Conservation (phyloP, 2,888 invertebrate species). For the Aquatica leii region DNA sequence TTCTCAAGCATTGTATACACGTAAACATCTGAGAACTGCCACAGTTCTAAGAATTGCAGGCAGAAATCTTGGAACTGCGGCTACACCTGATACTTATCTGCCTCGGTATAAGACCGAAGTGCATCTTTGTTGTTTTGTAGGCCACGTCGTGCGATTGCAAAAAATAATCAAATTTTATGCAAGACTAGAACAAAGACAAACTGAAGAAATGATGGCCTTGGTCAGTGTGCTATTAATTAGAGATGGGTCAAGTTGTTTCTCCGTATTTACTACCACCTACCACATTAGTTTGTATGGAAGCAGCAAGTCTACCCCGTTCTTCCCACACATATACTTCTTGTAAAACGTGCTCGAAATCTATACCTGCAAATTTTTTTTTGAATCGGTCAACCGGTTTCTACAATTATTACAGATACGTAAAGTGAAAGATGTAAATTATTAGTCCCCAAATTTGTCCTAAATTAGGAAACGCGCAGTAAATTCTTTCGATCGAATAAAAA, state of each 20-base stretch:
- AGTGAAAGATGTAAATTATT: not conserved
- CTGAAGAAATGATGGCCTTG: slow-evolving; percentile 7
- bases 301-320: slow-evolving; percentile 45
- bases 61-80: slow-evolving; percentile 53
- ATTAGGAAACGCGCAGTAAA: not conserved
- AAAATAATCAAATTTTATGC: not conserved
- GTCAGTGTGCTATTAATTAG: slow-evolving; percentile 44
- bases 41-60: slow-evolving; percentile 52
- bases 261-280: slow-evolving; percentile 36
- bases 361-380: slow-evolving; percentile 41
- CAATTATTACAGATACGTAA: not conserved
- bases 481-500: too few species aligned
- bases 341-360: slow-evolving; percentile 42
- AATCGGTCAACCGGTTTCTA: slow-evolving; percentile 40
- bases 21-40: slow-evolving; percentile 38
- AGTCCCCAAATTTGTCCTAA: slow-evolving; percentile 1
- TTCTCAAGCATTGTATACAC: slow-evolving; percentile 31
- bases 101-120: slow-evolving; percentile 20
- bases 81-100: slow-evolving; percentile 49
- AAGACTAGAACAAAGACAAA: not conserved
- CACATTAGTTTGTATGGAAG: slow-evolving; percentile 45
- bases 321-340: slow-evolving; percentile 43
- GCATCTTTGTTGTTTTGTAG: slow-evolving; percentile 28
- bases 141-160: not conserved
- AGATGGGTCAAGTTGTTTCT: slow-evolving; percentile 41